Evolutionary conservation across 2,113 vertebrate species (phyloP).

Genomic region (Vireo altiloquus): DNA sequence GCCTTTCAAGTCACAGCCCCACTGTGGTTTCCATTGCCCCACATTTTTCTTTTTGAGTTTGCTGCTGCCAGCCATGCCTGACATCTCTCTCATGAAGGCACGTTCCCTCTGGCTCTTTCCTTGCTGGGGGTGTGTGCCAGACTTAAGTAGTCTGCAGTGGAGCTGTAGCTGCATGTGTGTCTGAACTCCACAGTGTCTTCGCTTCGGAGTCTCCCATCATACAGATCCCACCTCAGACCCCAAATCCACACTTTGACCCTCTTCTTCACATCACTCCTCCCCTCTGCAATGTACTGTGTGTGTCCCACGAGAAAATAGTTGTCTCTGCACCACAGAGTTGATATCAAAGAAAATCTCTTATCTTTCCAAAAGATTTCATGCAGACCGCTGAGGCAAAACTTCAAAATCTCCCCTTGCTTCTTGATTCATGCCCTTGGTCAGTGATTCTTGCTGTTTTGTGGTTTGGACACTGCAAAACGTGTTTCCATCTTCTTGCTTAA

Average conservation of each 20-base stretch:
- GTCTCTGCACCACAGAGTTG: neutral
- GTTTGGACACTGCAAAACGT: neutral
- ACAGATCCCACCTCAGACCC: neutral
- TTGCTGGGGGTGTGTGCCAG: accelerated
- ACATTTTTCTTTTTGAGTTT: neutral
- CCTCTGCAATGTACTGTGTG: accelerated
- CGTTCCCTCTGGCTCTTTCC: neutral
- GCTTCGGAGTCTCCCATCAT: neutral
- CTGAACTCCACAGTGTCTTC: neutral
- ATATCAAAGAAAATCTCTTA: neutral
- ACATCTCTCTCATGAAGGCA: neutral
- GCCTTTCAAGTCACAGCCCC: neutral
- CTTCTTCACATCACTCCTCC: neutral
- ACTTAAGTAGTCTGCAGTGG: neutral
- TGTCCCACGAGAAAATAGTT: neutral
- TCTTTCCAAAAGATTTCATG: neutral
- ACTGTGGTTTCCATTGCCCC: neutral
- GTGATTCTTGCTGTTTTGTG: neutral
- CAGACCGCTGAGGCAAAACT: neutral
- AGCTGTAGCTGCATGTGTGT: neutral
- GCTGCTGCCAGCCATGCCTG: neutral
- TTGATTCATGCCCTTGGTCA: neutral
- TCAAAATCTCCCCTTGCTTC: neutral
- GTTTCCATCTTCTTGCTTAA: neutral
- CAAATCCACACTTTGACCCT: accelerated